Base-by-base conservation (phyloP, 2,113 vertebrate genomes). In the Taxidea taxus region DNA sequence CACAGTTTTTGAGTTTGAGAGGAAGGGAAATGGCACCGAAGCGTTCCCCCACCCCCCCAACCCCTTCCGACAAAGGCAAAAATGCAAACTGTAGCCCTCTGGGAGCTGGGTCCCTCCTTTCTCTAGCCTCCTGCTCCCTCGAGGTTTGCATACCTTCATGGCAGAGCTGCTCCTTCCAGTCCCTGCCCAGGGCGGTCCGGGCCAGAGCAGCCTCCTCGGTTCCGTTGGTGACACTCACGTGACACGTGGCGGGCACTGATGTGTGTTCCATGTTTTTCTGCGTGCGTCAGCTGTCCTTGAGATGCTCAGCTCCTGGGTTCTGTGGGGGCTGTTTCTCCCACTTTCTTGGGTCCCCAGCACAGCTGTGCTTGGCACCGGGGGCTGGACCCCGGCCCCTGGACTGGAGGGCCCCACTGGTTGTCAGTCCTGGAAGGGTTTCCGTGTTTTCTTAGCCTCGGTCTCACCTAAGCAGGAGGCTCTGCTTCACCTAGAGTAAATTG, bases 271-370 rank as follows among this genome's bases (percentile, higher is more conserved):
- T 4, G 23, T 47, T 9, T 66, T 15, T 23, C 37, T 37, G 7
- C 3, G 2, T 0, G 0, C 39, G 0, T 42, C 3, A 1, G 7
- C 29, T 58, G 2, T 88, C 21, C 37, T 77, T 54, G 15, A 14
- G 49, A 70, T 29, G 2, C 2, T 75, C 0, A 75, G 31, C 51
- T 64, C 37, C 23, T 68, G 15, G 92, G 31, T 39, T 85, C 37
- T 8, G 16, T 10, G 47, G 34, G 39, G 49, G 44, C 87, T 74
- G 21, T 56, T 74, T 37, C 60, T 78, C 39, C n/a, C 16, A 39
- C 25, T 3, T 83, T 5, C 49, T 77, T 72, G 82, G 31, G 62
- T 72, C 51, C 42, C 42, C 16, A 25, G 44, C 2, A 29, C 81
- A 62, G 6, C 62, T 60, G 16, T 68, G 83, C 62, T 75, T 49